Percentiles rank a stretch among this genome's conserved stretches.
Evolutionary conservation across 2,797 vertebrate species (phyloP).

Genomic region (Myotis findleyi): DNA sequence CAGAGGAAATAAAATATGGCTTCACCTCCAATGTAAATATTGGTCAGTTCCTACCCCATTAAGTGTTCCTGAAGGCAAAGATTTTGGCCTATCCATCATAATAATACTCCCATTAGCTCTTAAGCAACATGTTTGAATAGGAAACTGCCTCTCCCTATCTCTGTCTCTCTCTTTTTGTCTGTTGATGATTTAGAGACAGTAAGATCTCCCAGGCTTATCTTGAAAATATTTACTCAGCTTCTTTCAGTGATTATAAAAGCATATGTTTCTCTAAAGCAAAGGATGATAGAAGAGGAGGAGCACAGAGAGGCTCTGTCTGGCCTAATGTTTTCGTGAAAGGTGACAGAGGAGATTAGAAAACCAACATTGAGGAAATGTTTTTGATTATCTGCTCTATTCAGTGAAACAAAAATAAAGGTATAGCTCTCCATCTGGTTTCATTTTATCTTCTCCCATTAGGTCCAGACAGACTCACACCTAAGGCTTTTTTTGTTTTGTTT

Average conservation of each 20-base stretch:
- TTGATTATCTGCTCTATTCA: constrained; percentile 23
- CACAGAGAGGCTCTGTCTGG: neutral
- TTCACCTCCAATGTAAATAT: constrained; percentile 78
- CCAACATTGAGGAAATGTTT: neutral
- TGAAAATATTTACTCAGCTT: constrained; percentile 81
- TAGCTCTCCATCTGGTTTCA: neutral
- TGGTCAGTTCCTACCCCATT: constrained; percentile 70
- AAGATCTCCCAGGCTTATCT: constrained; percentile 66
- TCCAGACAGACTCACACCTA: neutral
- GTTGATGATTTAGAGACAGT: constrained; percentile 66
- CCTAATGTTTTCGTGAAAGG: constrained; percentile 18
- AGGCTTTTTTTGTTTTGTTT: neutral
- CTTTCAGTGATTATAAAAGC: constrained; percentile 38
- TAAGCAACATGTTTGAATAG: constrained; percentile 71
- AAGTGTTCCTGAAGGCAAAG: constrained; percentile 74
- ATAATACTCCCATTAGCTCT: constrained; percentile 67
- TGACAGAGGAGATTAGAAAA: constrained; percentile 47
- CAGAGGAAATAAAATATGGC: constrained; percentile 67
- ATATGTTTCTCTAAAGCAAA: constrained; percentile 56
- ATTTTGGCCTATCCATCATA: constrained; percentile 70
- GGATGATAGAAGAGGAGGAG: neutral
- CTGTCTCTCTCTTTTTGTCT: neutral
- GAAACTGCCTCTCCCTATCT: constrained; percentile 54
- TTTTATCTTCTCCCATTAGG: neutral
- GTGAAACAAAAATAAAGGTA: constrained; percentile 13